These are phyloP conservation scores for Seriola aureovittata DNA, from an alignment of 2,113 vertebrate genomes.

Conservation along the genomic window DNA sequence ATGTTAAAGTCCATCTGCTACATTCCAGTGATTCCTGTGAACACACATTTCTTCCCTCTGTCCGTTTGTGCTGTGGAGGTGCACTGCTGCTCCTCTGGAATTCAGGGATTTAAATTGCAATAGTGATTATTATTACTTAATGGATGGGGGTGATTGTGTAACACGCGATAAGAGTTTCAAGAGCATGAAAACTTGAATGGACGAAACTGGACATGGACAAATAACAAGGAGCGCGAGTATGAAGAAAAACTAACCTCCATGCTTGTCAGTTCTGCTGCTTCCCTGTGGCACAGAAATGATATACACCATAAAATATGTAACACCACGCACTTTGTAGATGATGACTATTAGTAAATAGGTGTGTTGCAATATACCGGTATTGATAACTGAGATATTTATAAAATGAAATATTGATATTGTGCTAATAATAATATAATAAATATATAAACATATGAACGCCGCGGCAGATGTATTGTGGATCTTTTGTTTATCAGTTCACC, in stretches of 20 bases:
- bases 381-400: too few species aligned
- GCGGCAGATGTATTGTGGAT: too few species aligned
- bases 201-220: not conserved
- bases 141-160: not conserved
- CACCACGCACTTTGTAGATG: conserved; percentile 2
- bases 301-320: not conserved
- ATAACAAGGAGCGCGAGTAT: not conserved
- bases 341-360: not conserved
- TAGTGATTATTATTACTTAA: not conserved
- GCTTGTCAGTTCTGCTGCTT: not conserved
- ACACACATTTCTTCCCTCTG: conserved; percentile 29
- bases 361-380: too few species aligned
- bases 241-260: not conserved
- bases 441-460: too few species aligned
- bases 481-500: too few species aligned
- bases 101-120: not conserved
- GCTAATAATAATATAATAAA: too few species aligned
- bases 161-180: not conserved
- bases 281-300: not conserved
- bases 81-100: not conserved
- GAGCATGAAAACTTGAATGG: not conserved
- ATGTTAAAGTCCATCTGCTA: conserved; percentile 42
- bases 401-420: too few species aligned
- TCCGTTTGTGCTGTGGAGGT: not conserved
- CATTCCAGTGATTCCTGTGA: conserved; percentile 51